A percentile compares a stretch with the other conserved stretches of the same genome.
These are phyloP conservation scores for Porites lobata DNA, from an alignment of 92 coral and sea anemone species.

Conservation along the genomic window DNA sequence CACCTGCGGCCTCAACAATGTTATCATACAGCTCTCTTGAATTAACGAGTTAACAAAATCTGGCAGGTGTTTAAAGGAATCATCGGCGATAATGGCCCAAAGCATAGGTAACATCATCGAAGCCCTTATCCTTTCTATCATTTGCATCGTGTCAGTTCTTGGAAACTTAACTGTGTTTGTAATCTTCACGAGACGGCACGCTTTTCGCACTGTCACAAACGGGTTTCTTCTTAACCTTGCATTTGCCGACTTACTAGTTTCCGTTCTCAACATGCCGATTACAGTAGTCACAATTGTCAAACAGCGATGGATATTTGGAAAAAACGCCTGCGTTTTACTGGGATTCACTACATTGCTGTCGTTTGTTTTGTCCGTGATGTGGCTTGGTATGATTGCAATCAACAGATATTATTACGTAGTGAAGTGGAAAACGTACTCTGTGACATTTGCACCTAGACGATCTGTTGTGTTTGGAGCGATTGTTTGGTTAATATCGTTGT, in stretches of 20 bases:
- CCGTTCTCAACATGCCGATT: slow-evolving; percentile 92
- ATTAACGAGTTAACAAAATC: no score
- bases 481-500: slow-evolving; percentile 80
- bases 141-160: slow-evolving; percentile 66
- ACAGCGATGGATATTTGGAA: slow-evolving; percentile 75
- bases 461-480: slow-evolving; percentile 38
- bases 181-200: slow-evolving; percentile 52
- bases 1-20: no score
- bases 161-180: slow-evolving; percentile 82
- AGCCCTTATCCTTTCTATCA: slow-evolving; percentile 41
- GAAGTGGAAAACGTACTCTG: slow-evolving; percentile 80
- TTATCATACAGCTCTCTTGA: no score
- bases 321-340: slow-evolving; percentile 65
- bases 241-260: slow-evolving; percentile 87
- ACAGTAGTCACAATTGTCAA: slow-evolving; percentile 73
- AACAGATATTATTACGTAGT: slow-evolving; percentile 91
- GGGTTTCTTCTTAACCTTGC: slow-evolving; percentile 88
- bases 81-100: background rate
- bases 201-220: slow-evolving; percentile 79
- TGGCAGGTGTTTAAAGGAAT: no score
- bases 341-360: slow-evolving; percentile 88
- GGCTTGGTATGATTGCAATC: slow-evolving; percentile 87
- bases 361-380: slow-evolving; percentile 89
- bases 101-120: slow-evolving; percentile 32
- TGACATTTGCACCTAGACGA: slow-evolving; percentile 54